Percentiles rank a stretch among this genome's conserved stretches.
phyloP scores from a whole-genome alignment of 37 sponge, comb jelly and placozoan species.

The Diacarnus erythraeanus region DNA sequence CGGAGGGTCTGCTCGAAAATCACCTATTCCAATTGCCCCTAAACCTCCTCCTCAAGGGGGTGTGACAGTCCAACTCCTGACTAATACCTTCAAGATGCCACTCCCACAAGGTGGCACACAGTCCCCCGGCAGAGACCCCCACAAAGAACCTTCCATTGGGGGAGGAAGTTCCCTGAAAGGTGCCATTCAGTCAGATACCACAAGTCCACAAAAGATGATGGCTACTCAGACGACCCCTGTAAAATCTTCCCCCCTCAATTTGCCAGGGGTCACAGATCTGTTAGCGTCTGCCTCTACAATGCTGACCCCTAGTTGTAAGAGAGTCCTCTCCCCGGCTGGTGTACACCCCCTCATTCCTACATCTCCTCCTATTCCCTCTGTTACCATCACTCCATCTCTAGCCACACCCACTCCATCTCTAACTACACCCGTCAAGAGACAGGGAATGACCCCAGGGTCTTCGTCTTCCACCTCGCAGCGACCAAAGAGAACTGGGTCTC shows the following conservation, averaged over 20 bases:
- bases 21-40: constrained; percentile 51
- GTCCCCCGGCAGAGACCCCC: not conserved
- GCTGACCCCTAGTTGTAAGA: constrained; percentile 10
- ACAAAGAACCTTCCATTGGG: not conserved
- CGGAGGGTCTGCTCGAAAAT: not conserved
- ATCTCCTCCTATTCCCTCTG: constrained; percentile 39
- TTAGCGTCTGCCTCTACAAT: not conserved
- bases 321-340: constrained; percentile 4
- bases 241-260: not conserved
- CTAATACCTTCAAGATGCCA: not conserved
- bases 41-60: constrained; percentile 19
- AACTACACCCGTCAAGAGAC: not conserved
- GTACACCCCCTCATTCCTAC: constrained; percentile 9
- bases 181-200: not conserved
- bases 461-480: constrained; percentile 15
- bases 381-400: constrained; percentile 26
- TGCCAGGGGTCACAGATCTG: not conserved
- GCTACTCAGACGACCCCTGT: not conserved
- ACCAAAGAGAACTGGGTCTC: constrained; percentile 67
- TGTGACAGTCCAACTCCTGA: constrained; percentile 14
- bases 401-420: not conserved
- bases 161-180: not conserved
- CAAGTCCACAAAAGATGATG: not conserved
- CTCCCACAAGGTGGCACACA: not conserved
- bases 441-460: not conserved